Evolutionary conservation across 2,113 vertebrate genomes (phyloP).

Genomic region (Carollia perspicillata): DNA sequence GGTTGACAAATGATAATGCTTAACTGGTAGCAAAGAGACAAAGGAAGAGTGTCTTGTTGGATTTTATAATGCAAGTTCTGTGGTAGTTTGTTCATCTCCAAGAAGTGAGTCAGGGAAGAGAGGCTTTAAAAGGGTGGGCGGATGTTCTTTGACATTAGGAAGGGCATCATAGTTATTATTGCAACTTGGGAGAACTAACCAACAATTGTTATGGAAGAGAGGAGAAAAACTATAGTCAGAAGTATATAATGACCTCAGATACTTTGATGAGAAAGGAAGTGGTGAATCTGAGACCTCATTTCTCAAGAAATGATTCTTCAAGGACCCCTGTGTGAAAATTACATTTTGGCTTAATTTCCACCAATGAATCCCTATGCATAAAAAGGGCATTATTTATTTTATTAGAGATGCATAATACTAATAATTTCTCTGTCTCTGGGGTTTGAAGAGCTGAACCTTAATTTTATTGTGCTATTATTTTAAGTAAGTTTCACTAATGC

Average conservation of each 20-base stretch:
- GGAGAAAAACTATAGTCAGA: not conserved
- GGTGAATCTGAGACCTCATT: not conserved
- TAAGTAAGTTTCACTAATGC: not conserved
- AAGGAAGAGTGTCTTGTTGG: not conserved
- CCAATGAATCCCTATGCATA: not conserved
- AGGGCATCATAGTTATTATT: not conserved
- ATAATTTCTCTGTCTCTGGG: not conserved
- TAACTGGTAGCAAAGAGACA: not conserved
- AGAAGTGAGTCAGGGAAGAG: not conserved
- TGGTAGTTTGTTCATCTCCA: not conserved
- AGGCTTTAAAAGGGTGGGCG: not conserved
- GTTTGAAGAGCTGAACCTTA: not conserved
- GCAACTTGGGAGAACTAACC: not conserved
- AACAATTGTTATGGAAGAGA: not conserved
- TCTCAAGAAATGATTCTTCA: slow-evolving; percentile 12
- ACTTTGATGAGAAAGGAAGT: slow-evolving; percentile 7
- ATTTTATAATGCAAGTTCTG: not conserved
- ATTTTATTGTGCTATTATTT: slow-evolving; percentile 21
- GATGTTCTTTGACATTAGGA: not conserved
- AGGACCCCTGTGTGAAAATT: not conserved
- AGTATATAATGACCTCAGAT: not conserved
- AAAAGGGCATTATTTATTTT: not conserved
- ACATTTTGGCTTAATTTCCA: not conserved
- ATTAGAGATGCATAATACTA: not conserved
- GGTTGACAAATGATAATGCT: not conserved